A percentile compares a stretch with the other conserved stretches of the same genome.
phyloP scores from a whole-genome alignment of 2,797 vertebrate species.

The Agapornis canus region DNA sequence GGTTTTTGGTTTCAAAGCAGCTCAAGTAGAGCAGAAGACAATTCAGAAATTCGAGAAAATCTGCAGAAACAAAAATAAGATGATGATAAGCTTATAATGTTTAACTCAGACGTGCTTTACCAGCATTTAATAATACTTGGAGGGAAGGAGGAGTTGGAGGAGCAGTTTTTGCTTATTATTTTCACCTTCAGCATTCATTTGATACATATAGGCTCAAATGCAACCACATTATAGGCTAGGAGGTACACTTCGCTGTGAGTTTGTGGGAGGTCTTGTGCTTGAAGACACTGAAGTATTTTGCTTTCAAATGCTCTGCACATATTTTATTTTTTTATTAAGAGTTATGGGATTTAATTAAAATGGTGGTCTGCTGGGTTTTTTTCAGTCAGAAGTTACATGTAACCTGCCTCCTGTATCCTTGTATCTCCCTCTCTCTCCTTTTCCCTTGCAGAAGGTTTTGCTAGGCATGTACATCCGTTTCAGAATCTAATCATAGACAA shows the following conservation, averaged over 20 bases:
- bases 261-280: slow-evolving; percentile 32
- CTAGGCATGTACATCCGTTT: slow-evolving; percentile 17
- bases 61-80: slow-evolving; percentile 29
- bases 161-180: slow-evolving; percentile 40
- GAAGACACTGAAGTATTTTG: slow-evolving; percentile 37
- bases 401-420: background rate
- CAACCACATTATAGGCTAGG: background rate
- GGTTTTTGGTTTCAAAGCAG: slow-evolving; percentile 36
- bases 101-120: slow-evolving; percentile 15
- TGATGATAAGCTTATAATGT: background rate
- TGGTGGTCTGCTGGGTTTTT: slow-evolving; percentile 16
- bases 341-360: slow-evolving; percentile 28
- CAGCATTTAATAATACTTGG: background rate
- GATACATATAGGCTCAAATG: background rate
- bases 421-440: background rate
- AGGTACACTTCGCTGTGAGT: background rate
- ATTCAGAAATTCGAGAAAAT: slow-evolving; percentile 14
- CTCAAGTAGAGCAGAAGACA: slow-evolving; percentile 11
- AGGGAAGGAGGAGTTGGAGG: background rate
- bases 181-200: background rate
- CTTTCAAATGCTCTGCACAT: slow-evolving; percentile 21
- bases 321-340: background rate
- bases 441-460: background rate
- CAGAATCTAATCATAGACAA: slow-evolving; percentile 50
- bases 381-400: background rate